phyloP scores from a whole-genome alignment of 2,888 invertebrate species.

The Anoplius nigerrimus region DNA sequence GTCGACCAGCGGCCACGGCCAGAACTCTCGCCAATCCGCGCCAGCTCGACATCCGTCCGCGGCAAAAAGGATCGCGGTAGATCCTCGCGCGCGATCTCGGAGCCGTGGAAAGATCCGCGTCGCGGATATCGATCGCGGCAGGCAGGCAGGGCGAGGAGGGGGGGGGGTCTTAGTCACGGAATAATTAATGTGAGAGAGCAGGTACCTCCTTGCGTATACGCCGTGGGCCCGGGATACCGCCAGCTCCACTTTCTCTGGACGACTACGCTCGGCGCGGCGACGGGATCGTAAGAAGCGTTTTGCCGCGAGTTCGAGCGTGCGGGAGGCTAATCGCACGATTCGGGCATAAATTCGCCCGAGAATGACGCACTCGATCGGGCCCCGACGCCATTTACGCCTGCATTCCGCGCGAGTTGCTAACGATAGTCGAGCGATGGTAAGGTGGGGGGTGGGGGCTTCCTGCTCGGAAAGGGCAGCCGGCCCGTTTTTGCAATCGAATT shows the following conservation, averaged over 20 bases:
- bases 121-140: constrained; percentile 52
- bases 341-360: constrained; percentile 34
- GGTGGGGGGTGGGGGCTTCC: too few species aligned
- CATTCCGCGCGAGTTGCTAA: too few species aligned
- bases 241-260: constrained; percentile 54
- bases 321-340: constrained; percentile 37
- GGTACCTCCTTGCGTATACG: constrained; percentile 54
- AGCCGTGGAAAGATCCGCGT: constrained; percentile 53
- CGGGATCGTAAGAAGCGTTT: constrained; percentile 43
- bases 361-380: constrained; percentile 25
- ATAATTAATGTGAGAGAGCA: constrained; percentile 62
- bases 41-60: not conserved
- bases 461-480: too few species aligned
- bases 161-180: constrained; percentile 54
- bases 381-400: too few species aligned
- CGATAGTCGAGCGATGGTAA: too few species aligned
- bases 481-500: too few species aligned
- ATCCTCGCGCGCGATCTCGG: constrained; percentile 36
- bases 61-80: constrained; percentile 45
- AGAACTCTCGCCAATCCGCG: too few species aligned
- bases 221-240: constrained; percentile 4
- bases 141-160: too few species aligned
- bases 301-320: constrained; percentile 48
- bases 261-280: too few species aligned
- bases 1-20: too few species aligned